phyloP scores from a whole-genome alignment of 2,888 invertebrate species.

The Anticlea derivata region DNA sequence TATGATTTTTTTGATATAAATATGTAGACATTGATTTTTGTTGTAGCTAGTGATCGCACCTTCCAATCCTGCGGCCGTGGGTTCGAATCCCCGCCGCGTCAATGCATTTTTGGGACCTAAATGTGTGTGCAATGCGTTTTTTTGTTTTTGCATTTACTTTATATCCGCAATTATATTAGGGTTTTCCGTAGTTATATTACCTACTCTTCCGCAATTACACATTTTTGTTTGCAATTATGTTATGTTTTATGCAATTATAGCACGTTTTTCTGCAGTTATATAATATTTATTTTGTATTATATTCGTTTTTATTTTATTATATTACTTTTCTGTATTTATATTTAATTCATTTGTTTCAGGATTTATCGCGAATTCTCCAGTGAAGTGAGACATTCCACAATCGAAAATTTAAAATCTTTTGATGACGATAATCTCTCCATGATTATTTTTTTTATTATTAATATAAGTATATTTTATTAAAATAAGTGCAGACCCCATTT shows the following conservation, averaged over 20 bases:
- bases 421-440: conserved; percentile 72
- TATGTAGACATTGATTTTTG: too few species aligned
- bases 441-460: conserved; percentile 47
- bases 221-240: too few species aligned
- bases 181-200: background rate
- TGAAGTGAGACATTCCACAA: conserved; percentile 76
- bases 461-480: conserved; percentile 36
- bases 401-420: conserved; percentile 51
- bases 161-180: too few species aligned
- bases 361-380: conserved; percentile 73
- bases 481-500: conserved; percentile 32
- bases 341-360: conserved; percentile 64
- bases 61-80: background rate
- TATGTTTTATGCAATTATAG: background rate
- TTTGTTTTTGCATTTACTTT: too few species aligned
- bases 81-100: background rate
- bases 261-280: background rate
- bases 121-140: background rate
- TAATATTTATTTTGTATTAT: conserved; percentile 2
- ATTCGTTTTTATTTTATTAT: too few species aligned
- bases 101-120: background rate
- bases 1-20: too few species aligned
- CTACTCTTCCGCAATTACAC: too few species aligned
- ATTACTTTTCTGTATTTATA: too few species aligned
- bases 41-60: background rate